phyloP scores from a whole-genome alignment of 2,888 invertebrate genomes.

The Lordiphosa fenestrarum region DNA sequence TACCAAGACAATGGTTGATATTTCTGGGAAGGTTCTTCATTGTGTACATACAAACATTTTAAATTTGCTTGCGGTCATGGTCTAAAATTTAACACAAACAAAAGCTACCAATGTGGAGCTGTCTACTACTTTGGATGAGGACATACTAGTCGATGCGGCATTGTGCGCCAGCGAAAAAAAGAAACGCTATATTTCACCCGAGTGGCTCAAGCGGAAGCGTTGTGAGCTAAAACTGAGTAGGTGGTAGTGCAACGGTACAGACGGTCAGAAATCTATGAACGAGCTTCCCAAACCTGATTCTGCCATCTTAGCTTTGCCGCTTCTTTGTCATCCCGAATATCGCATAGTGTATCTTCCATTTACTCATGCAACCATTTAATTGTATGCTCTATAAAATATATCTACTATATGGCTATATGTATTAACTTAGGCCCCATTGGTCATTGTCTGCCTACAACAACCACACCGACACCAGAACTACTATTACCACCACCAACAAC shows the following conservation, averaged over 20 bases:
- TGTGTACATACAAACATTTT: constrained; percentile 33
- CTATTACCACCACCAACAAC: constrained; percentile 33
- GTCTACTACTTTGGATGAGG: constrained; percentile 44
- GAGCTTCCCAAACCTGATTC: too few relatives aligned
- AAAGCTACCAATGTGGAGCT: constrained; percentile 60
- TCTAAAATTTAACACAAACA: constrained; percentile 12
- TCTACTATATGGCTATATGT: constrained; percentile 28
- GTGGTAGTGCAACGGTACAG: constrained; percentile 28
- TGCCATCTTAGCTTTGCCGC: too few relatives aligned
- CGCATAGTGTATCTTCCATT: background rate
- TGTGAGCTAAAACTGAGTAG: constrained; percentile 78
- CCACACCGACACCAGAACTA: constrained; percentile 58
- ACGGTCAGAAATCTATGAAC: too few relatives aligned
- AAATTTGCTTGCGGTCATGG: constrained; percentile 18
- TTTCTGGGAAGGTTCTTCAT: constrained; percentile 20
- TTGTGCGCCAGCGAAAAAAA: constrained; percentile 65
- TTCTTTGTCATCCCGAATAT: too few relatives aligned
- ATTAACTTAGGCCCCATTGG: constrained; percentile 78
- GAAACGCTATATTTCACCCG: constrained; percentile 78
- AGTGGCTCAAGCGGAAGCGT: constrained; percentile 79
- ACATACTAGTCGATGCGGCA: constrained; percentile 14
- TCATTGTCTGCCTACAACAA: constrained; percentile 78
- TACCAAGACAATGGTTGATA: background rate
- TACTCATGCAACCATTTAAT: constrained; percentile 2
- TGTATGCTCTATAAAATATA: constrained; percentile 11